Conservation (phyloP, 64 coral and sea anemone genomes). For the Porites lutea region DNA sequence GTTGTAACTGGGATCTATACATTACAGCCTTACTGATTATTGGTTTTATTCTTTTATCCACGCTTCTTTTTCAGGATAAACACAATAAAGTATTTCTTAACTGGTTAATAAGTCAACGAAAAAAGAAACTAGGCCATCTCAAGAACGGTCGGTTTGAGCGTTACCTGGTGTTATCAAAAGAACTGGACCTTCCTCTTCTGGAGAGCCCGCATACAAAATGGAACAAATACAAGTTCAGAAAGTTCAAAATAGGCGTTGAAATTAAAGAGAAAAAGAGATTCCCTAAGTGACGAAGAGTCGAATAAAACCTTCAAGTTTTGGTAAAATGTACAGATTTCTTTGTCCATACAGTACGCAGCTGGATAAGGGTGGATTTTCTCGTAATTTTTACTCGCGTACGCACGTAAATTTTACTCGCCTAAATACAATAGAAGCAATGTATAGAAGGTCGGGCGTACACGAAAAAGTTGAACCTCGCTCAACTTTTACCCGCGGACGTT, state of each 20-base stretch:
- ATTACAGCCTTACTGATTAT: too few species aligned
- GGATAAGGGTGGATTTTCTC: too few species aligned
- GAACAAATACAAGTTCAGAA: slow-evolving; percentile 95
- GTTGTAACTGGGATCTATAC: too few species aligned
- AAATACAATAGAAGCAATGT: too few species aligned
- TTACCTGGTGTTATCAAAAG: slow-evolving; percentile 77
- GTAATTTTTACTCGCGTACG: too few species aligned
- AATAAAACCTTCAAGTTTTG: not conserved
- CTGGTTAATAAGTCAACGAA: slow-evolving; percentile 88
- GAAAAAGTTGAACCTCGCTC: too few species aligned
- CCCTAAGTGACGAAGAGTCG: not conserved
- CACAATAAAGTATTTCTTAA: slow-evolving; percentile 92
- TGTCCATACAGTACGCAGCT: not conserved
- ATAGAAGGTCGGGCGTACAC: too few species aligned
- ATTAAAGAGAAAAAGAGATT: slow-evolving; percentile 90
- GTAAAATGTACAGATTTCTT: not conserved
- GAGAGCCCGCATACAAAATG: slow-evolving; percentile 82
- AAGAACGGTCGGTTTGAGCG: slow-evolving; percentile 84
- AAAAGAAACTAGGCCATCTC: slow-evolving; percentile 85
- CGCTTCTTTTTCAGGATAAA: slow-evolving; percentile 68
- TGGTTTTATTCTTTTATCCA: not conserved
- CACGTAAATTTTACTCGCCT: too few species aligned
- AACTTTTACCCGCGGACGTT: too few species aligned
- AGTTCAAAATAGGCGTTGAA: slow-evolving; percentile 95
- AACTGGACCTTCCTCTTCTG: slow-evolving; percentile 72